Evolutionary conservation across 2,797 vertebrate species (phyloP), one percentile per base, ranked within the genome.

Genomic region (Sciurus vulgaris): DNA sequence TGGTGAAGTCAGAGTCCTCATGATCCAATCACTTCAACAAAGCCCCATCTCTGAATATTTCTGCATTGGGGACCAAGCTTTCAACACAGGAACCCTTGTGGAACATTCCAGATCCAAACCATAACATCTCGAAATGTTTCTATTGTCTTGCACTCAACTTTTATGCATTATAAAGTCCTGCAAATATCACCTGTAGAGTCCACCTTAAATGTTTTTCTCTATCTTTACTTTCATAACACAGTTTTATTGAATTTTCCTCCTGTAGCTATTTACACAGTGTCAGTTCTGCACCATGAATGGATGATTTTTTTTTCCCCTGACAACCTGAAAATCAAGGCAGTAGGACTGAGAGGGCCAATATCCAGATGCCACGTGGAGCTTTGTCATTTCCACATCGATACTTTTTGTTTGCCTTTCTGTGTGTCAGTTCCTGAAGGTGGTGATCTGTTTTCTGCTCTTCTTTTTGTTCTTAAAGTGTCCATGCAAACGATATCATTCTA

Each of bases 391-490:
- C 73, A 88, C 38, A 30, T 28, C 10, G 47, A 65, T 44, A 30
- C 49, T 56, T 76, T 38, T 78, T 30, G 18, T 41, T 85, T 69
- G 77, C 49, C 61, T 94, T 76, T 70, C 81, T 56, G 22, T 59
- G 33, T 61, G 44, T 14, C 51, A 41, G 13, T 51, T 92, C 35
- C 90, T 86, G 41, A 76, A 93, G 63, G 17, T 26, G 22, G 30
- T 54, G 5, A 59, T 91, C 79, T 93, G 72, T 59, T 96, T 94
- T 82, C 74, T 86, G 59, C 38, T 91, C n/a, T 87, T 8, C 30
- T 30, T 88, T 88, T 91, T 72, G 56, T 79, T 94, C 93, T 81
- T 76, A 24, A 82, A 85, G 17, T 61, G 20, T 79, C 30, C 89
- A n/a, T 90, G 84, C 15, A 69, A 79, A 89, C 44, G 20, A 30